Evolutionary conservation across 2,797 vertebrate genomes (phyloP).

Genomic region (Hylomyscus alleni): DNA sequence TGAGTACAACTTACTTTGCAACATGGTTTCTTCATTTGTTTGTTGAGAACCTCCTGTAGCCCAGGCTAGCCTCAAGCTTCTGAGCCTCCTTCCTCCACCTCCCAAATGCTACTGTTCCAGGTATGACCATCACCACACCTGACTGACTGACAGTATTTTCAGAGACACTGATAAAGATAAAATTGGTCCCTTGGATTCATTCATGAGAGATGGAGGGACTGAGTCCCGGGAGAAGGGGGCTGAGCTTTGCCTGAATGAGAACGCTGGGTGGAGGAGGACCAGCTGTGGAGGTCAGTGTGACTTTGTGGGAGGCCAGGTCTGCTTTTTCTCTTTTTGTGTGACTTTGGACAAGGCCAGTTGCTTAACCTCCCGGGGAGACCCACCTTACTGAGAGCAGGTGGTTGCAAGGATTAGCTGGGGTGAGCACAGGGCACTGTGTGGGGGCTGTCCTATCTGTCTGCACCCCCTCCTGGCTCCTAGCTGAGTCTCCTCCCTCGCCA

Average conservation of each 20-base stretch:
- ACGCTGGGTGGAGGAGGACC: background rate
- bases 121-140: too few species aligned
- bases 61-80: background rate
- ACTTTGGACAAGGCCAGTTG: constrained; percentile 3
- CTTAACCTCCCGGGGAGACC: background rate
- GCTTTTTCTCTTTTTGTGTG: background rate
- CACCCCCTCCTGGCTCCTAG: background rate
- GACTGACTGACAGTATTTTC: background rate
- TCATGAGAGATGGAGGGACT: background rate
- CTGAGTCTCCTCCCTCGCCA: background rate
- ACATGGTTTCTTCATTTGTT: background rate
- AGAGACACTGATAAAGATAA: constrained; percentile 9
- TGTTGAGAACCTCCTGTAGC: background rate
- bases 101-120: too few species aligned
- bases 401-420: background rate
- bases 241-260: background rate
- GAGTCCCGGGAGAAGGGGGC: background rate
- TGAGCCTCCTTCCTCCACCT: background rate
- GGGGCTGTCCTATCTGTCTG: background rate
- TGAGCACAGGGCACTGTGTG: background rate
- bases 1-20: constrained; percentile 6
- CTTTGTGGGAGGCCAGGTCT: background rate
- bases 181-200: background rate
- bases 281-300: background rate
- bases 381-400: background rate